Conservation (phyloP, 1,140 invertebrate genomes). For the Lethrus apterus region DNA sequence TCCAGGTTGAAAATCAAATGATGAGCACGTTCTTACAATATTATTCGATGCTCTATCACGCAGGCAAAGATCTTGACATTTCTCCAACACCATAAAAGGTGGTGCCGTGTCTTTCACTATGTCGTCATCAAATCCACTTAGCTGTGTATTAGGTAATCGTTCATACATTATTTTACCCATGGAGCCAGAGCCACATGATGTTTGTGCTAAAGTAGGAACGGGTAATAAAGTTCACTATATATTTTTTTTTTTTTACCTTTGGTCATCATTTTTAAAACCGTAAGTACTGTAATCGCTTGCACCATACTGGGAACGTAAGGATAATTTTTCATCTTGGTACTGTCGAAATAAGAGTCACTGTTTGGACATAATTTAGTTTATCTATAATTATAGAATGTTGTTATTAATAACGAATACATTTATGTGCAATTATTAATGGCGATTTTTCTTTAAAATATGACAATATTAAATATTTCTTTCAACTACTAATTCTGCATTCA, state of each 20-base stretch:
- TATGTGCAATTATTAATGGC: not conserved
- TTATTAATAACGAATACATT: not conserved
- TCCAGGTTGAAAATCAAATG: slow-evolving; percentile 85
- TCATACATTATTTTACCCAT: slow-evolving; percentile 78
- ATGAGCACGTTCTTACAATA: slow-evolving; percentile 72
- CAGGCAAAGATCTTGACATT: slow-evolving; percentile 75
- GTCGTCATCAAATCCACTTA: slow-evolving; percentile 82
- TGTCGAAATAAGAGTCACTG: slow-evolving; percentile 19
- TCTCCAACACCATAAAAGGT: slow-evolving; percentile 77
- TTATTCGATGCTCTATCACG: slow-evolving; percentile 71
- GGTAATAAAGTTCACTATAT: no score
- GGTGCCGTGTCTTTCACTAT: slow-evolving; percentile 74
- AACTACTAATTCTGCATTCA: not conserved
- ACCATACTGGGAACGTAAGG: slow-evolving; percentile 60
- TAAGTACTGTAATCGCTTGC: slow-evolving; percentile 75
- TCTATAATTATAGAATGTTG: slow-evolving; percentile 6
- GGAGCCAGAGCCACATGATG: slow-evolving; percentile 77
- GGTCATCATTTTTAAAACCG: slow-evolving; percentile 71
- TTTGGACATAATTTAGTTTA: slow-evolving; percentile 40
- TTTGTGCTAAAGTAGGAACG: slow-evolving; percentile 59
- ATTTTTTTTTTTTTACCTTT: slow-evolving; percentile 56
- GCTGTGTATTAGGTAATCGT: slow-evolving; percentile 77
- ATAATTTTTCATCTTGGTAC: slow-evolving; percentile 53
- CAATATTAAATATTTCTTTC: not conserved
- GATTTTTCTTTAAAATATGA: not conserved